Evolutionary conservation across 2,113 vertebrate species (phyloP).

Genomic region (Hiodon alosoides): DNA sequence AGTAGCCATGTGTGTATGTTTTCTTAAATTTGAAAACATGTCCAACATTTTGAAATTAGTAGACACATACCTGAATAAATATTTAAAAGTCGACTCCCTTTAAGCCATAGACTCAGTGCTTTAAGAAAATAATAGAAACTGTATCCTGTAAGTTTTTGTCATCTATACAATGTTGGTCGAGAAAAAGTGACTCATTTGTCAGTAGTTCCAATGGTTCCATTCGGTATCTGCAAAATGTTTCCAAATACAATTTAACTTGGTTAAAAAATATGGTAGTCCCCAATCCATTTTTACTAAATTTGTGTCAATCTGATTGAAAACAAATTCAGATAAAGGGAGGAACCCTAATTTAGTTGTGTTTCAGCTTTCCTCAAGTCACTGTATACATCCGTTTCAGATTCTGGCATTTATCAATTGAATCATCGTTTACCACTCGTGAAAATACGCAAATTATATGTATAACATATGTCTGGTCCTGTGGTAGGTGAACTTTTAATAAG

Average conservation of each 20-base stretch:
- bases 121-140: no score
- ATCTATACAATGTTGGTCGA: background rate
- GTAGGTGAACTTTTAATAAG: no score
- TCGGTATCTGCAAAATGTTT: background rate
- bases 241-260: background rate
- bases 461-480: no score
- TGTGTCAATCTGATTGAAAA: constrained; percentile 6
- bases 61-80: no score
- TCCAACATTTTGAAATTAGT: no score
- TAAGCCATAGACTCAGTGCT: no score
- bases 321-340: background rate
- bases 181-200: background rate
- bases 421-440: no score
- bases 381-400: background rate
- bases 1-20: no score
- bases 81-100: no score
- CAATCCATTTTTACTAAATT: background rate
- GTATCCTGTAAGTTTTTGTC: background rate
- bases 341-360: background rate
- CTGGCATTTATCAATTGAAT: background rate
- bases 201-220: background rate
- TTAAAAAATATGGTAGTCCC: background rate
- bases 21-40: no score
- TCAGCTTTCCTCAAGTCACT: background rate
- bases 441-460: no score